Conservation (phyloP, 2,888 invertebrate genomes). For the Panzeria rudis region DNA sequence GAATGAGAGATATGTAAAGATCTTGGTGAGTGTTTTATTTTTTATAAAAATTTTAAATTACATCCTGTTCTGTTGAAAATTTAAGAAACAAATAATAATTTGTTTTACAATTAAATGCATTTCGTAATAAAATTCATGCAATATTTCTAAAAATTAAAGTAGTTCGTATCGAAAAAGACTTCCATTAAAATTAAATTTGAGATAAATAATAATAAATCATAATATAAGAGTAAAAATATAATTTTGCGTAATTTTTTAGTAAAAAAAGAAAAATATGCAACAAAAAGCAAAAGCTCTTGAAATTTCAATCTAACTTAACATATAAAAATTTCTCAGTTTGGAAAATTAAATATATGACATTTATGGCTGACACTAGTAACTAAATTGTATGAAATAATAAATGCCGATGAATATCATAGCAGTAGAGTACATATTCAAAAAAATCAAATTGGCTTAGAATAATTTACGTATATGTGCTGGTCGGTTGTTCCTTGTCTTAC, state of each 20-base stretch:
- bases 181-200: slow-evolving; percentile 5
- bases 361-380: no score
- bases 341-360: no score
- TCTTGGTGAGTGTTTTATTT: not conserved
- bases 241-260: not conserved
- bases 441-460: no score
- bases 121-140: not conserved
- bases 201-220: slow-evolving; percentile 7
- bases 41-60: not conserved
- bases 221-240: not conserved
- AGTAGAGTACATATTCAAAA: slow-evolving; percentile 1
- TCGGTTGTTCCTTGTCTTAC: no score
- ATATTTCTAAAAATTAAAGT: not conserved
- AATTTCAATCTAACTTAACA: no score
- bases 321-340: no score
- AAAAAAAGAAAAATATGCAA: no score
- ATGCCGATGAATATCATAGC: not conserved
- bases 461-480: no score
- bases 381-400: not conserved
- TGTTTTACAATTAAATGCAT: not conserved
- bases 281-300: not conserved
- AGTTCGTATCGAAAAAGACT: not conserved
- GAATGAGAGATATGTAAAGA: no score
- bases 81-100: not conserved
- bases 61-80: not conserved